A percentile compares a stretch with the other conserved stretches of the same genome.
Conservation (phyloP, 1,140 invertebrate genomes). For the Drosophila melanogaster region DNA sequence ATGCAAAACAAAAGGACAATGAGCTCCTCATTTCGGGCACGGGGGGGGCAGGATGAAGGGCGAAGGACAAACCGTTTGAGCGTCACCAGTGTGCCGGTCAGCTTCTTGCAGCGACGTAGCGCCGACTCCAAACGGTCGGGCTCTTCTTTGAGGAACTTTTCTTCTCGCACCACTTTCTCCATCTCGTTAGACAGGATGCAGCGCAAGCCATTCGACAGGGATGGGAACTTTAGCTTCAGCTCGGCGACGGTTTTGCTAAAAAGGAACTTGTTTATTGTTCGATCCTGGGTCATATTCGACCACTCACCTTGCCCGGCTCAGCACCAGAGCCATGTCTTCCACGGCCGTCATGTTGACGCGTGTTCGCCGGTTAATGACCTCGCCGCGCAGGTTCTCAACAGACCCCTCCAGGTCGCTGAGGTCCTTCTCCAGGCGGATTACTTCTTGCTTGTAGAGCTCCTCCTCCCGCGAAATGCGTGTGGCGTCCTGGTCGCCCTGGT, state of each 20-base stretch:
- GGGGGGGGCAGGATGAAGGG: too few relatives aligned
- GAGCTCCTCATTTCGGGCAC: neutral
- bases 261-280: neutral
- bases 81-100: slow-evolving; percentile 97
- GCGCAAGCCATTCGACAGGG: slow-evolving; percentile 95
- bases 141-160: slow-evolving; percentile 98
- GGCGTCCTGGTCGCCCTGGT: slow-evolving; percentile 85
- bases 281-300: neutral
- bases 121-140: slow-evolving; percentile 96
- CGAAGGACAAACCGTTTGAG: slow-evolving; percentile 92
- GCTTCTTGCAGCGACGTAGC: slow-evolving; percentile 96
- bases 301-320: slow-evolving; percentile 92
- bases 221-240: slow-evolving; percentile 95
- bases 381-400: slow-evolving; percentile 96
- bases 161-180: slow-evolving; percentile 96
- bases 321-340: slow-evolving; percentile 96
- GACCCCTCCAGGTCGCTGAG: slow-evolving; percentile 96
- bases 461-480: slow-evolving; percentile 90
- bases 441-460: slow-evolving; percentile 95
- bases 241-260: slow-evolving; percentile 96
- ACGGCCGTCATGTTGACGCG: slow-evolving; percentile 98
- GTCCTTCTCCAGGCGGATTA: slow-evolving; percentile 95
- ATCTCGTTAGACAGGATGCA: slow-evolving; percentile 94
- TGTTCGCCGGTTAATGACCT: slow-evolving; percentile 97
- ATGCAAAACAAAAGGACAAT: neutral